Base-by-base conservation (phyloP, 2,888 invertebrate species). In the Helicoverpa assulta region DNA sequence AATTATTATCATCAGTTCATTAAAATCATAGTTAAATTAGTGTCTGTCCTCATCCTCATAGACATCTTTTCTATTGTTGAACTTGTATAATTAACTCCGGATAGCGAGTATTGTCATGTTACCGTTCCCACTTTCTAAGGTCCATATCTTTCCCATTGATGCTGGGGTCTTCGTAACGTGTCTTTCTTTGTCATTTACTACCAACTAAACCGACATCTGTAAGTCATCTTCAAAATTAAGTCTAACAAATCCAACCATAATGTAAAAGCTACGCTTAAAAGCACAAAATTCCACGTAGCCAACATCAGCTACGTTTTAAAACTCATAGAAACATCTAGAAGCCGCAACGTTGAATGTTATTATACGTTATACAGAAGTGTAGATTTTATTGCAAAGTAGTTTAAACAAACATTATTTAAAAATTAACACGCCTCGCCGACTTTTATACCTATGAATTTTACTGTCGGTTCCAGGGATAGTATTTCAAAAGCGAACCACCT, bases 401-500 rank as follows among this genome's bases (percentile, higher is more conserved):
- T 19, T 51, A 60, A 50, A 77, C 62, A 63, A 72, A 62, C 65
- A 40, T 51, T 47, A 18, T 76, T 68, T 59, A 29, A 54, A 62
- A 60, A 69, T 47, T 60, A 63, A 63, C 61, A 53, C 47, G 5
- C 52, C 61, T 40, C 19, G 10, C 29, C 51, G 55, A 51, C 26
- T 73, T 58, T 53, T 33, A 65, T 21, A 33, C 33, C 33, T 33
- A 51, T 18, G 50, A 12, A 59, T 64, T 67, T 57, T 60, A 52
- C 61, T 52, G 65, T 37, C 57, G 21, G 51, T 65, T 57, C 14
- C 18, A 19, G 50, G 21, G 61, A 18, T n/a, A 26, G 40, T 61
- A 68, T 71, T 76, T 74, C 51, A 73, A 59, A 82, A 82, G 19
- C 61, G 14, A 74, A 76, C 47, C 85, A 83, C 81, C 78, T 85